Conservation (phyloP, 2,888 invertebrate species). For the Octonoba sinensis region DNA sequence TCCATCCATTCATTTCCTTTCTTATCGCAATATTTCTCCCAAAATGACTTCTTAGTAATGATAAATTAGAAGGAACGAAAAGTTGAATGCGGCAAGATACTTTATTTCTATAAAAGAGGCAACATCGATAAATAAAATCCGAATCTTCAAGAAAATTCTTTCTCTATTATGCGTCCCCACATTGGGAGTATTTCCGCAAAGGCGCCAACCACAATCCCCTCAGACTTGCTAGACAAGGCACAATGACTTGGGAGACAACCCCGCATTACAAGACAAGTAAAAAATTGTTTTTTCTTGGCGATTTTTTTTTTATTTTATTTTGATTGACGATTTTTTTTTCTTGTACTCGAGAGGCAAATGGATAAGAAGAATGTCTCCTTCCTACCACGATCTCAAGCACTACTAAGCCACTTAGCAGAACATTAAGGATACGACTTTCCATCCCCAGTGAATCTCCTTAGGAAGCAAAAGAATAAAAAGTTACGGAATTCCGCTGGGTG, state of each 20-base stretch:
- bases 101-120: too few species aligned
- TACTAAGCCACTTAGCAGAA: conserved; percentile 43
- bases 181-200: conserved; percentile 19
- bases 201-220: conserved; percentile 9
- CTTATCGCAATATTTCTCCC: too few species aligned
- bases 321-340: neutral
- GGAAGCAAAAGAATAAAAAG: conserved; percentile 6
- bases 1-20: too few species aligned
- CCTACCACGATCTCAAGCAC: conserved; percentile 8
- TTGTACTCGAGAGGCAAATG: conserved; percentile 18
- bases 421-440: conserved; percentile 21
- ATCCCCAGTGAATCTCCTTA: too few species aligned
- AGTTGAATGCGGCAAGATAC: too few species aligned
- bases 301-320: too few species aligned
- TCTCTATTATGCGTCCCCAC: neutral
- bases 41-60: too few species aligned
- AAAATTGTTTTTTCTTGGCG: too few species aligned
- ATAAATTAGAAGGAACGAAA: too few species aligned
- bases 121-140: neutral
- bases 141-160: neutral
- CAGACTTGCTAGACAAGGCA: too few species aligned
- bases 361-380: neutral
- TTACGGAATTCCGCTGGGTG: conserved; percentile 6
- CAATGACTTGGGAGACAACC: too few species aligned
- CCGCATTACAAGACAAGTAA: too few species aligned